Conservation (phyloP, 2,113 vertebrate species). For the Neopipo cinnamomea region DNA sequence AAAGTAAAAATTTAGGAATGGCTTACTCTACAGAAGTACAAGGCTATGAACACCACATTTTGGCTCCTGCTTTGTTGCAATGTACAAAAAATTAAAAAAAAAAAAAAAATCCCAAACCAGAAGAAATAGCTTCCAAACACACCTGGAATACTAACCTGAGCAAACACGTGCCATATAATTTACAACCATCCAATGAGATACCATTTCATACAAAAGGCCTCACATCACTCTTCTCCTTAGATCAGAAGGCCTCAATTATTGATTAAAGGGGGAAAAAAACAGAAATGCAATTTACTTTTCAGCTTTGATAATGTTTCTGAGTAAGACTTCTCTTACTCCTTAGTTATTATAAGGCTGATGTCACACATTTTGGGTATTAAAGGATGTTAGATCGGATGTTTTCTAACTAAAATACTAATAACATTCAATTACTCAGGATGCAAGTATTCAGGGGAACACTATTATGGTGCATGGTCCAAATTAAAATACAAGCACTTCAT, state of each 20-base stretch:
- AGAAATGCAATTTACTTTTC: neutral
- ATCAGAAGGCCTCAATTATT: neutral
- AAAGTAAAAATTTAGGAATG: neutral
- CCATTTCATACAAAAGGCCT: neutral
- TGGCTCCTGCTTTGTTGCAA: neutral
- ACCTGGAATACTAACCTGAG: neutral
- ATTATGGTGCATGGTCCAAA: neutral
- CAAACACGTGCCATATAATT: neutral
- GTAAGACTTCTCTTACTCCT: neutral
- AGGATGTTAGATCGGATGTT: neutral
- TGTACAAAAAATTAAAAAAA: neutral
- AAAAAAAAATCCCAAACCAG: neutral
- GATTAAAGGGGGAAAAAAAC: neutral
- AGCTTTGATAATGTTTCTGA: constrained; percentile 8
- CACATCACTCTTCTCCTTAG: neutral
- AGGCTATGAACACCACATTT: neutral
- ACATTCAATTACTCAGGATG: neutral
- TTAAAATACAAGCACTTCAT: neutral
- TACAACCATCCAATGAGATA: neutral
- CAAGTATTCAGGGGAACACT: neutral
- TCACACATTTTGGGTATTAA: neutral
- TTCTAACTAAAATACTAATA: neutral
- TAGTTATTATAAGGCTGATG: neutral
- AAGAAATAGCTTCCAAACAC: neutral
- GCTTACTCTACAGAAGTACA: neutral